Evolutionary conservation across 2,797 vertebrate species (phyloP), one percentile per base, ranked within the genome.

Genomic region (Bradypodion pumilum): DNA sequence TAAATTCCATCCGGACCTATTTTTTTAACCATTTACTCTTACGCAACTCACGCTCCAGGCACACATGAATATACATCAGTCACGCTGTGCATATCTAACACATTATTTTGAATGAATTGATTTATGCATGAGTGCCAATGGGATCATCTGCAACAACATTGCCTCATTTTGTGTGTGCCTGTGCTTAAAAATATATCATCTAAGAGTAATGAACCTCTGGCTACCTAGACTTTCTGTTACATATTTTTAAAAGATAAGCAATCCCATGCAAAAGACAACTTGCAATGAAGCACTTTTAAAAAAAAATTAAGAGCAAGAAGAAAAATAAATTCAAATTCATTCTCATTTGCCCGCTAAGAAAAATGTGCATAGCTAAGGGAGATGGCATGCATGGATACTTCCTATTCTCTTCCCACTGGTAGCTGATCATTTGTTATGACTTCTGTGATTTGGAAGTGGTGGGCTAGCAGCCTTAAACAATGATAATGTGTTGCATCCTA

Each of bases 31-130:
- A 83, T 32, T 85, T 76, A 81, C 68, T 86, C 79, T 74, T 78
- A 83, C 62, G 74, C 65, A 77, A 56, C 29, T 27, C 13, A 52
- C 72, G 44, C 32, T 88, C 80, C 35, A 52, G 80, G 68, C 77
- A 63, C 25, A 40, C n/a, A 78, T 89, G 86, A 89, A 87, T 90
- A 90, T 89, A 91, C 73, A 91, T 74, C 0, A 0, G 56, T 74
- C 78, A 52, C 21, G 15, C 52, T 78, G 72, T 29, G 78, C 35
- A 44, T 40, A 77, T 78, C 80, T 84, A 81, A 68, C 80, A 86
- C 80, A 74, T 40, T 69, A 76, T 74, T 86, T 91, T 78, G 23
- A 88, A 80, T 75, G 82, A 86, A 74, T 87, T 77, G 62, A 82
- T 77, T 65, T 76, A 74, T 32, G 21, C 5, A 85, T 35, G 19